Conservation (phyloP, 1,140 invertebrate genomes). For the Parapsyche elsis region DNA sequence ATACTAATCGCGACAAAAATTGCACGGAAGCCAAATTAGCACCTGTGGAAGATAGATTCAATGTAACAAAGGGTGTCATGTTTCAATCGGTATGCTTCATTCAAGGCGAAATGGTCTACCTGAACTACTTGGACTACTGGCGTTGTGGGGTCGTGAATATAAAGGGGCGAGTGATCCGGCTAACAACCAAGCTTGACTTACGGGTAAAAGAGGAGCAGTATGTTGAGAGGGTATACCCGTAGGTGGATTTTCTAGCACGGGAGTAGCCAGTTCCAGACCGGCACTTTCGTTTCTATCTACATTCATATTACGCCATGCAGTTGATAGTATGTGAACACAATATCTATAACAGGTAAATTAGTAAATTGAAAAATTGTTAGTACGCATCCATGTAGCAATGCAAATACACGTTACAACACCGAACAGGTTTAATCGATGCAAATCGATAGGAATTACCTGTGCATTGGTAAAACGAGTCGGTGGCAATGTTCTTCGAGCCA, state of each 20-base stretch:
- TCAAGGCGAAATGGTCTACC: slow-evolving; percentile 51
- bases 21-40: slow-evolving; percentile 66
- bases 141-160: slow-evolving; percentile 71
- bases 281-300: slow-evolving; percentile 64
- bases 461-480: slow-evolving; percentile 78
- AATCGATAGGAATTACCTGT: slow-evolving; percentile 69
- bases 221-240: slow-evolving; percentile 57
- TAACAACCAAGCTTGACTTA: slow-evolving; percentile 83
- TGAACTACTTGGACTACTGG: slow-evolving; percentile 57
- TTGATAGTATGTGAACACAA: slow-evolving; percentile 81
- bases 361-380: background rate
- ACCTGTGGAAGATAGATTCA: slow-evolving; percentile 45
- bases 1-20: slow-evolving; percentile 74
- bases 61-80: background rate
- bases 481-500: slow-evolving; percentile 84
- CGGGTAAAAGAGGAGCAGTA: slow-evolving; percentile 69
- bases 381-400: background rate
- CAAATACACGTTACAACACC: background rate
- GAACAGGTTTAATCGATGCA: background rate
- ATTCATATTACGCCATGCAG: slow-evolving; percentile 76
- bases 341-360: slow-evolving; percentile 59
- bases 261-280: slow-evolving; percentile 78
- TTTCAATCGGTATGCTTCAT: no score
- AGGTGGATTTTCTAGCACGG: slow-evolving; percentile 72
- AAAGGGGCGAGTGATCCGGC: slow-evolving; percentile 77